Percentiles rank a stretch among this genome's conserved stretches.
These are phyloP conservation scores for Macrotis lagotis DNA, from an alignment of 2,113 vertebrate species.

Conservation along the genomic window DNA sequence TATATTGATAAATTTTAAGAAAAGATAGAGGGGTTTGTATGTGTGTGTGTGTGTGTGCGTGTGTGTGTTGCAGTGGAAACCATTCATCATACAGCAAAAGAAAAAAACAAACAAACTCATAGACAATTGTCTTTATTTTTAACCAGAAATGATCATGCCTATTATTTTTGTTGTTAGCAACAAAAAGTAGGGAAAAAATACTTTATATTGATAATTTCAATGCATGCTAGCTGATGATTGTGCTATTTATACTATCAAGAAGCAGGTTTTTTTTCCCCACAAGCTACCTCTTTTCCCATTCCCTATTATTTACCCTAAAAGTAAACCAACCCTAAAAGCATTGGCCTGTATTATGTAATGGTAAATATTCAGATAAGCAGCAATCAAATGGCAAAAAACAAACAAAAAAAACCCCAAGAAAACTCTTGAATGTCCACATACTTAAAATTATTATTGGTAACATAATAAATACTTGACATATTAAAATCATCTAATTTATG, in stretches of 20 bases:
- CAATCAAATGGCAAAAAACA: background rate
- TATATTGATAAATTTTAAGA: constrained; percentile 38
- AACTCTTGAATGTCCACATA: constrained; percentile 29
- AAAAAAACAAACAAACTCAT: constrained; percentile 5
- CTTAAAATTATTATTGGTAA: constrained; percentile 33
- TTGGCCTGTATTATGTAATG: constrained; percentile 32
- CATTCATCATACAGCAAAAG: background rate
- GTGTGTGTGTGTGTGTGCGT: background rate
- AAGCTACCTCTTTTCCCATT: constrained; percentile 39
- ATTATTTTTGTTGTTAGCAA: constrained; percentile 36
- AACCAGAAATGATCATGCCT: constrained; percentile 29
- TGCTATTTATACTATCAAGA: constrained; percentile 32
- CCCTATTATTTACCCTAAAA: background rate
- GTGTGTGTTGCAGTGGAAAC: background rate
- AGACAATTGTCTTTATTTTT: background rate
- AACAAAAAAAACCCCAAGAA: too few relatives aligned
- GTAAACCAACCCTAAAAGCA: constrained; percentile 50
- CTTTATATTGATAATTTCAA: constrained; percentile 46
- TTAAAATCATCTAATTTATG: constrained; percentile 38
- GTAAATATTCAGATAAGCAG: constrained; percentile 34
- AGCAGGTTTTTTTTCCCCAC: constrained; percentile 13
- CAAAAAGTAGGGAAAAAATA: constrained; percentile 42
- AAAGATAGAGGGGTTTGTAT: background rate
- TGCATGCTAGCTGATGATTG: background rate
- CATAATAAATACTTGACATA: constrained; percentile 41